Conservation (phyloP, 2,797 vertebrate genomes). For the Prionace glauca region DNA sequence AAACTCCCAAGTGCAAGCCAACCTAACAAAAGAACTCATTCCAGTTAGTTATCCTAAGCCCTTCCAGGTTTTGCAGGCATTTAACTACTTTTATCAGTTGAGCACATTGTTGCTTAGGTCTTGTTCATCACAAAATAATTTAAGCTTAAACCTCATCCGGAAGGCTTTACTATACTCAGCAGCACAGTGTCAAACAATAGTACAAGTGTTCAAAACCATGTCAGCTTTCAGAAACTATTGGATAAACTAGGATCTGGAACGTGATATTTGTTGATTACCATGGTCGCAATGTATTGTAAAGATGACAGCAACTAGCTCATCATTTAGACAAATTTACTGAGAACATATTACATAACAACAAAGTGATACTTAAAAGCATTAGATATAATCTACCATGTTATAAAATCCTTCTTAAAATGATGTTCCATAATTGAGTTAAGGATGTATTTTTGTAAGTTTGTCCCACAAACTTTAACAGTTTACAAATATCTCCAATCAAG, state of each 20-base stretch:
- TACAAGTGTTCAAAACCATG: not conserved
- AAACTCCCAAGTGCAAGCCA: not conserved
- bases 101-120: not conserved
- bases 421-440: not conserved
- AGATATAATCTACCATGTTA: not conserved
- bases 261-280: not conserved
- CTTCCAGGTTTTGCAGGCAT: not conserved
- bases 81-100: slow-evolving; percentile 22
- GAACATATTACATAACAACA: not conserved
- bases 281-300: not conserved
- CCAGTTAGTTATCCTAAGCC: slow-evolving; percentile 30
- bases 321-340: not conserved
- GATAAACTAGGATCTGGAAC: not conserved
- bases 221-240: not conserved
- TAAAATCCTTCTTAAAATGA: not conserved
- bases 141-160: not conserved
- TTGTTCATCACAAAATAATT: not conserved
- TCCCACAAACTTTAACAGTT: not conserved
- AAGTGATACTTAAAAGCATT: not conserved
- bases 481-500: not conserved
- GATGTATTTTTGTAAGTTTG: not conserved
- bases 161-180: not conserved
- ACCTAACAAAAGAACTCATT: slow-evolving; percentile 10
- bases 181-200: not conserved
- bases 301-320: not conserved